A percentile compares a stretch with the other conserved stretches of the same genome.
Conservation (phyloP, 2,888 invertebrate genomes). For the Agrilus cyanescens region DNA sequence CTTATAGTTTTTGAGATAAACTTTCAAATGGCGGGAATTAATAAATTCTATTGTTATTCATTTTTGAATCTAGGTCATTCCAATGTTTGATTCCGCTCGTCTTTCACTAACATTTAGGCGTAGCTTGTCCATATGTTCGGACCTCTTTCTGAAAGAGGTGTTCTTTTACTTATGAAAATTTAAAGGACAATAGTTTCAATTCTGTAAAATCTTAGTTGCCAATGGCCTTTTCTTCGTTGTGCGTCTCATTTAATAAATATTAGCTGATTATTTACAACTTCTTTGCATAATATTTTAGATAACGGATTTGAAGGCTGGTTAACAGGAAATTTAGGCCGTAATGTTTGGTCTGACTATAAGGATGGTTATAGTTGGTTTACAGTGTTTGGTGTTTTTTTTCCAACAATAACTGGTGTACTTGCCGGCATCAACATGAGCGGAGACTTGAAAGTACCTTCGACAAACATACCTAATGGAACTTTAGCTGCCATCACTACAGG, state of each 20-base stretch:
- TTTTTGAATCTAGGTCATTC: too few relatives aligned
- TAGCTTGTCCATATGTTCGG: too few relatives aligned
- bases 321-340: slow-evolving; percentile 63
- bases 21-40: too few relatives aligned
- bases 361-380: slow-evolving; percentile 85
- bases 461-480: slow-evolving; percentile 90
- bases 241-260: slow-evolving; percentile 4
- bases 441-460: slow-evolving; percentile 81
- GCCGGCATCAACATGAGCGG: slow-evolving; percentile 99
- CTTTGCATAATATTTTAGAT: slow-evolving; percentile 36
- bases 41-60: too few relatives aligned
- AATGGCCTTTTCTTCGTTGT: slow-evolving; percentile 7
- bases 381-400: slow-evolving; percentile 95
- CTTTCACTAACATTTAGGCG: too few relatives aligned
- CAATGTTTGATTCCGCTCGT: too few relatives aligned
- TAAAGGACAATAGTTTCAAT: too few relatives aligned
- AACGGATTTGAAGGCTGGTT: slow-evolving; percentile 82
- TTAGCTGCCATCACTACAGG: slow-evolving; percentile 84
- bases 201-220: too few relatives aligned
- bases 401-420: slow-evolving; percentile 91
- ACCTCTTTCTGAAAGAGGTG: too few relatives aligned
- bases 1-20: too few relatives aligned
- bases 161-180: too few relatives aligned
- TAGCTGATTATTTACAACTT: neutral
- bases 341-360: slow-evolving; percentile 69